Percentiles rank a stretch among this genome's conserved stretches.
These are phyloP conservation scores for Leiothrix lutea DNA, from an alignment of 2,113 vertebrate species.

Conservation along the genomic window DNA sequence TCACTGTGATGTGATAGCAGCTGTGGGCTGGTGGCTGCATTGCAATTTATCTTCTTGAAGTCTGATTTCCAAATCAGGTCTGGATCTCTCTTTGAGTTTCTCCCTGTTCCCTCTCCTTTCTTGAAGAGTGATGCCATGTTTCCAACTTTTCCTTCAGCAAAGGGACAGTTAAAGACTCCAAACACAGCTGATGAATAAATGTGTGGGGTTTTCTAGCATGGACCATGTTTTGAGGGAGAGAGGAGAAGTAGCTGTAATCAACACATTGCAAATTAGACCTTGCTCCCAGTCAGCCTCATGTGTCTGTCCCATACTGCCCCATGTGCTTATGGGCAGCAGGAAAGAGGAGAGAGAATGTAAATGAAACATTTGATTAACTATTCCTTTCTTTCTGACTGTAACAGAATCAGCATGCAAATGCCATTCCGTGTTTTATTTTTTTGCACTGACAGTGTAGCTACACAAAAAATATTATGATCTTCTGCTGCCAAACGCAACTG, in stretches of 20 bases:
- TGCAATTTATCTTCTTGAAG: not conserved
- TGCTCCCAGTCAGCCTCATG: not conserved
- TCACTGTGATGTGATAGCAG: not conserved
- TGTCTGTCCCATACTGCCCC: not conserved
- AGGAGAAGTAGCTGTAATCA: not conserved
- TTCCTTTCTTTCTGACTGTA: constrained; percentile 1
- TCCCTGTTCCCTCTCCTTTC: not conserved
- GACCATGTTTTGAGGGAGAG: not conserved
- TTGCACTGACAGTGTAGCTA: not conserved
- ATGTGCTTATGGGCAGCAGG: not conserved
- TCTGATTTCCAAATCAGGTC: not conserved
- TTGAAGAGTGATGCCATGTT: fast-evolving
- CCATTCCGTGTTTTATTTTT: not conserved
- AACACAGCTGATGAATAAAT: not conserved
- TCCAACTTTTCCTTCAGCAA: not conserved
- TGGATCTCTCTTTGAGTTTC: not conserved
- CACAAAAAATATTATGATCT: constrained; percentile 55
- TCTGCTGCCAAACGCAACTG: constrained; percentile 6
- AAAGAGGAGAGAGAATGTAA: not conserved
- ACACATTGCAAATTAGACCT: not conserved
- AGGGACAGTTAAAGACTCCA: not conserved
- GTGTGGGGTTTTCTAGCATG: not conserved
- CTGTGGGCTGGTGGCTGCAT: not conserved
- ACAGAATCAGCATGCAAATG: constrained; percentile 6
- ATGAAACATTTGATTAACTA: not conserved